These are phyloP conservation scores for Trilocha varians DNA, from an alignment of 2,888 invertebrate species.

Conservation along the genomic window DNA sequence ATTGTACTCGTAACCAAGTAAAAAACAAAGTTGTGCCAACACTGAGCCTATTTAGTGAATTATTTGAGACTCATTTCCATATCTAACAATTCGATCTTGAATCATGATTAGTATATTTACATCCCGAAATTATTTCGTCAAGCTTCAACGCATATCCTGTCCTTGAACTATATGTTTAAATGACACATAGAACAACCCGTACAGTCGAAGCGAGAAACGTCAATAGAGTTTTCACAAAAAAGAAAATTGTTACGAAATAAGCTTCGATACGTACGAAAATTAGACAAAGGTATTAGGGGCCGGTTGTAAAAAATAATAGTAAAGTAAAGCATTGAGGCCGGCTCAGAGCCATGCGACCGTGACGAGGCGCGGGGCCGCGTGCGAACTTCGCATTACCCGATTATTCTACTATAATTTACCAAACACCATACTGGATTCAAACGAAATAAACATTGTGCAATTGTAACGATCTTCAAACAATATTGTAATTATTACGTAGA, in stretches of 20 bases:
- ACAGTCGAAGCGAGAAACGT: neutral
- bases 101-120: neutral
- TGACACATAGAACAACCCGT: neutral
- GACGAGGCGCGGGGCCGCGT: constrained; percentile 26
- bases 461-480: too few species aligned
- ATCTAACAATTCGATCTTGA: neutral
- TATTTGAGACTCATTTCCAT: too few species aligned
- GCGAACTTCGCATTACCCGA: constrained; percentile 21
- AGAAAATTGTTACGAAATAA: neutral
- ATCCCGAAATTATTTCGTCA: neutral
- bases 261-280: neutral
- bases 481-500: too few species aligned
- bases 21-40: too few species aligned
- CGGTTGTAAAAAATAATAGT: constrained; percentile 12
- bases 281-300: constrained; percentile 4
- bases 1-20: too few species aligned
- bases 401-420: constrained; percentile 8
- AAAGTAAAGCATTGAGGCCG: constrained; percentile 25
- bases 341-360: constrained; percentile 28
- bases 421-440: neutral
- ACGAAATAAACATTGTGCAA: neutral
- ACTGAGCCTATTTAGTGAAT: too few species aligned
- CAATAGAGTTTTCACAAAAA: neutral
- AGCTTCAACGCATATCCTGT: neutral
- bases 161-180: neutral